phyloP scores from a whole-genome alignment of 2,888 invertebrate species.

The Brachylomia viminalis region DNA sequence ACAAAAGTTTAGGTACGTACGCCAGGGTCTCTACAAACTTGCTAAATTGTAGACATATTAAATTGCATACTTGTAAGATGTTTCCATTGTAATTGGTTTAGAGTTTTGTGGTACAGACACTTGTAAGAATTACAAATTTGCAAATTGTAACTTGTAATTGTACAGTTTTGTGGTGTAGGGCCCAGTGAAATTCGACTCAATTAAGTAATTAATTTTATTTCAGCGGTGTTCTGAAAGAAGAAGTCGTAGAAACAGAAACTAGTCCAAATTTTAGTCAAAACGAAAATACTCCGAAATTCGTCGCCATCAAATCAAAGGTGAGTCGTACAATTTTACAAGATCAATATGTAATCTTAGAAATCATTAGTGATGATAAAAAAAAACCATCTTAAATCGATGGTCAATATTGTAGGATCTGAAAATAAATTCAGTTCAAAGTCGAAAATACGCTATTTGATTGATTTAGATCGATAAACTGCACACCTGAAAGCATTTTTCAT shows the following conservation, averaged over 20 bases:
- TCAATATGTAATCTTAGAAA: background rate
- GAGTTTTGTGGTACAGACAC: too few relatives aligned
- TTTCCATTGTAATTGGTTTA: too few relatives aligned
- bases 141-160: too few relatives aligned
- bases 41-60: too few relatives aligned
- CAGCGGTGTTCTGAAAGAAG: conserved; percentile 86
- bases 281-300: conserved; percentile 75
- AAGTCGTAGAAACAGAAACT: conserved; percentile 74
- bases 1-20: too few relatives aligned
- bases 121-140: too few relatives aligned
- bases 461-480: background rate
- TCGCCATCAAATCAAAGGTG: conserved; percentile 86
- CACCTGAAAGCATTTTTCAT: background rate
- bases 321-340: conserved; percentile 55
- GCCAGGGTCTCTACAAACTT: too few relatives aligned
- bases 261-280: conserved; percentile 73
- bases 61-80: too few relatives aligned
- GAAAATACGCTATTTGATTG: background rate
- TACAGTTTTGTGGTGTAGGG: too few relatives aligned
- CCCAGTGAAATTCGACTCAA: background rate
- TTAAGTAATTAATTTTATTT: conserved; percentile 64
- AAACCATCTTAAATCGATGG: background rate
- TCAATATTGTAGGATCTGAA: background rate
- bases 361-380: background rate
- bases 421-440: background rate